A percentile compares a stretch with the other conserved stretches of the same genome.
phyloP scores from a whole-genome alignment of 1,140 invertebrate genomes.

The Atta texana region DNA sequence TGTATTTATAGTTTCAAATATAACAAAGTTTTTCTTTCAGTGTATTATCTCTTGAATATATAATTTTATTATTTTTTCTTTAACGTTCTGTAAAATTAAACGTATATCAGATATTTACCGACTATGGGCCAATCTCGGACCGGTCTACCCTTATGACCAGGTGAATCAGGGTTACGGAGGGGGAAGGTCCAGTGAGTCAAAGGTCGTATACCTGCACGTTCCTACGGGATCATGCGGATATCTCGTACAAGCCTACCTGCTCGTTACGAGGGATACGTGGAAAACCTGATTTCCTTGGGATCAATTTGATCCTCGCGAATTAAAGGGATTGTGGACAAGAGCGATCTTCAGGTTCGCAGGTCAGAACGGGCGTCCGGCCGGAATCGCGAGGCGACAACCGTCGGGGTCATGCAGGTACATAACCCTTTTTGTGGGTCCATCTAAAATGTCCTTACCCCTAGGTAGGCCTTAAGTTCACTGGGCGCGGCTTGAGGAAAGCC shows the following conservation, averaged over 20 bases:
- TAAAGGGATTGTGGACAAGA: slow-evolving; percentile 54
- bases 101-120: not conserved
- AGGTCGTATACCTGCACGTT: slow-evolving; percentile 82
- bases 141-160: slow-evolving; percentile 30
- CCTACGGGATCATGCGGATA: slow-evolving; percentile 42
- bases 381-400: slow-evolving; percentile 40
- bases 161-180: slow-evolving; percentile 65
- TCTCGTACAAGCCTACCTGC: slow-evolving; percentile 64
- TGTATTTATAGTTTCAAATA: too few relatives aligned
- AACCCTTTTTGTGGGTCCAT: slow-evolving; percentile 79
- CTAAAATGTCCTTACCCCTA: slow-evolving; percentile 81
- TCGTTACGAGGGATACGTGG: slow-evolving; percentile 59
- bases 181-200: slow-evolving; percentile 72
- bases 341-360: slow-evolving; percentile 65
- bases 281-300: slow-evolving; percentile 74
- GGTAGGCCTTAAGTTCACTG: not conserved
- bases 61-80: not conserved
- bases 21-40: too few relatives aligned
- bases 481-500: not conserved
- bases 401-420: slow-evolving; percentile 84
- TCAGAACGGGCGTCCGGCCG: slow-evolving; percentile 68
- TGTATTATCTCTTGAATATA: not conserved
- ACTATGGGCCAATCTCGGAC: not conserved
- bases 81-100: slow-evolving; percentile 35
- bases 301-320: slow-evolving; percentile 37